Conservation (phyloP, 2,888 invertebrate species). For the Diabrotica balteata region DNA sequence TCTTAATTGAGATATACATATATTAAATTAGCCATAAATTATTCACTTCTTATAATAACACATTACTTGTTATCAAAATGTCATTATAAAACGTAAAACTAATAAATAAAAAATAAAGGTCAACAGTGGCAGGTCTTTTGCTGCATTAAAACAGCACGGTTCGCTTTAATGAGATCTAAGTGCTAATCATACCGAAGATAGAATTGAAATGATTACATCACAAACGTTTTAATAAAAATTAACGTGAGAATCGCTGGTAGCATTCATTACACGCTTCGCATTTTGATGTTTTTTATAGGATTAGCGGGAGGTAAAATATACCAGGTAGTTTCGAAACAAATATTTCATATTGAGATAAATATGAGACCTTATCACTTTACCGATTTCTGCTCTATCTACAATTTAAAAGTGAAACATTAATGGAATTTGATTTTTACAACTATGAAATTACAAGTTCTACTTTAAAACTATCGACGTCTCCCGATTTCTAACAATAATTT, state of each 20-base stretch:
- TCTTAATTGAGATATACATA: too few relatives aligned
- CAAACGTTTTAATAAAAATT: slow-evolving; percentile 39
- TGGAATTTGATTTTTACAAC: too few relatives aligned
- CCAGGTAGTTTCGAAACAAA: background rate
- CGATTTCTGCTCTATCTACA: too few relatives aligned
- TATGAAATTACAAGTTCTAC: too few relatives aligned
- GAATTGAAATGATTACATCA: slow-evolving; percentile 44
- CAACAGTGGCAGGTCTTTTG: slow-evolving; percentile 17
- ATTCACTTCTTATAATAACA: too few relatives aligned
- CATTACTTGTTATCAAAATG: too few relatives aligned
- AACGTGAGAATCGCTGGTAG: slow-evolving; percentile 43
- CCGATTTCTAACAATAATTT: too few relatives aligned
- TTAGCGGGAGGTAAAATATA: background rate
- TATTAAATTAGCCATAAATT: too few relatives aligned
- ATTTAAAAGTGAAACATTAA: too few relatives aligned
- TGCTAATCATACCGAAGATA: slow-evolving; percentile 32
- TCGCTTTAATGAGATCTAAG: slow-evolving; percentile 22
- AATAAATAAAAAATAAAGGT: slow-evolving; percentile 14
- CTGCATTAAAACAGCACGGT: slow-evolving; percentile 15
- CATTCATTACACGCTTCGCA: slow-evolving; percentile 30
- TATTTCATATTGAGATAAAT: too few relatives aligned
- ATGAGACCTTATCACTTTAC: too few relatives aligned
- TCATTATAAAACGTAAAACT: background rate
- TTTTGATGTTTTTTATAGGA: slow-evolving; percentile 21
- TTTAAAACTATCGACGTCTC: too few relatives aligned